Percentiles rank a stretch among this genome's conserved stretches.
phyloP scores from a whole-genome alignment of 1,140 invertebrate genomes.

The Archegozetes longisetosus region DNA sequence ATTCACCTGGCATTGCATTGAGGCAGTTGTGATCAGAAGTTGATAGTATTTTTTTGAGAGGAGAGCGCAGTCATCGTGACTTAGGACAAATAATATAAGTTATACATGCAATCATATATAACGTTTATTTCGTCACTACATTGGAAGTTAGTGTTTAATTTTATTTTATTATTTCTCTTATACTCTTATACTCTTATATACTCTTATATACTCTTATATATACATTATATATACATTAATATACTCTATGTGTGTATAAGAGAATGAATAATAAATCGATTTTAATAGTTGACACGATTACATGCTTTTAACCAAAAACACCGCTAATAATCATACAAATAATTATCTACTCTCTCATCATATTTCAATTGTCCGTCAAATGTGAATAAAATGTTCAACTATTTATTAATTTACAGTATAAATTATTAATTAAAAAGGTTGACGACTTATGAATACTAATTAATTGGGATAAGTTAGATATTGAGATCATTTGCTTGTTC shows the following conservation, averaged over 20 bases:
- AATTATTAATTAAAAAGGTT: background rate
- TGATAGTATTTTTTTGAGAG: background rate
- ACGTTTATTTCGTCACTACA: too few species aligned
- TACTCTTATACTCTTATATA: background rate
- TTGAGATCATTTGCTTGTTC: too few species aligned
- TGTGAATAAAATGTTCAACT: background rate
- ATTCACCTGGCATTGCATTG: background rate
- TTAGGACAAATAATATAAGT: background rate
- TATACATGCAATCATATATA: too few species aligned
- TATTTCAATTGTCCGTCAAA: background rate
- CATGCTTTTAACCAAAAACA: background rate
- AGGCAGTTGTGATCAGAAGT: background rate
- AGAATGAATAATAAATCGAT: background rate
- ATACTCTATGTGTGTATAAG: background rate
- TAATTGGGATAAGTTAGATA: too few species aligned
- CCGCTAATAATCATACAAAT: background rate
- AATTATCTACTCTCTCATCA: background rate
- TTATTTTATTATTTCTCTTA: background rate
- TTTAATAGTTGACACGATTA: background rate
- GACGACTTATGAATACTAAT: background rate
- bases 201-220: background rate
- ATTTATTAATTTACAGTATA: background rate
- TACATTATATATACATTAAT: background rate
- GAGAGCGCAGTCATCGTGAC: background rate
- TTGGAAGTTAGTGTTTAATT: too few species aligned